Percentiles rank a stretch among this genome's conserved stretches.
Conservation (phyloP, 1,140 invertebrate genomes). For the Pomacea maculata region DNA sequence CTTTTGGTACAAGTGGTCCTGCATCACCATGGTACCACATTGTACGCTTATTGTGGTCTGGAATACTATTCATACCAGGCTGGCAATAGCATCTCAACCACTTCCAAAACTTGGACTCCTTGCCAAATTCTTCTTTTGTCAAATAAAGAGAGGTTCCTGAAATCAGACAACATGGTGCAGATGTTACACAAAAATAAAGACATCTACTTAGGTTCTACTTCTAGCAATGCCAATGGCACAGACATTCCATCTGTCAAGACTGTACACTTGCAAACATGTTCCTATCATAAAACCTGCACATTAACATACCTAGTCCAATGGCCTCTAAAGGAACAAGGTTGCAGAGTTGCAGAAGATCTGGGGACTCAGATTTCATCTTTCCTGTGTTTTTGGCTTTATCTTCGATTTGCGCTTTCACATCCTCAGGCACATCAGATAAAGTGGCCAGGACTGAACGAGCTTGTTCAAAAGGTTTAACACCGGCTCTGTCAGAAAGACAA, state of each 20-base stretch:
- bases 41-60: conserved; percentile 60
- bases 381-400: neutral
- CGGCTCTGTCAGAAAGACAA: conserved; percentile 30
- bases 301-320: conserved; percentile 45
- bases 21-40: conserved; percentile 63
- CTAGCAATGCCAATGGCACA: too few species aligned
- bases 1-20: conserved; percentile 54
- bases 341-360: conserved; percentile 58
- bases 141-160: conserved; percentile 41
- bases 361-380: conserved; percentile 31
- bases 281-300: too few species aligned
- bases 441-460: conserved; percentile 49
- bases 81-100: conserved; percentile 64
- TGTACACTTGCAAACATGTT: neutral
- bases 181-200: neutral
- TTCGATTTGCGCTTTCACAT: conserved; percentile 13
- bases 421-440: conserved; percentile 20
- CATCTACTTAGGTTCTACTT: neutral
- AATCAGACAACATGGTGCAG: conserved; percentile 4
- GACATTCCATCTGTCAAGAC: neutral
- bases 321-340: conserved; percentile 56
- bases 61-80: conserved; percentile 59
- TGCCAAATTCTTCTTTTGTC: conserved; percentile 40
- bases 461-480: conserved; percentile 56
- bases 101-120: conserved; percentile 46